Conservation (phyloP, 2,113 vertebrate genomes). For the Oostethus manadensis region DNA sequence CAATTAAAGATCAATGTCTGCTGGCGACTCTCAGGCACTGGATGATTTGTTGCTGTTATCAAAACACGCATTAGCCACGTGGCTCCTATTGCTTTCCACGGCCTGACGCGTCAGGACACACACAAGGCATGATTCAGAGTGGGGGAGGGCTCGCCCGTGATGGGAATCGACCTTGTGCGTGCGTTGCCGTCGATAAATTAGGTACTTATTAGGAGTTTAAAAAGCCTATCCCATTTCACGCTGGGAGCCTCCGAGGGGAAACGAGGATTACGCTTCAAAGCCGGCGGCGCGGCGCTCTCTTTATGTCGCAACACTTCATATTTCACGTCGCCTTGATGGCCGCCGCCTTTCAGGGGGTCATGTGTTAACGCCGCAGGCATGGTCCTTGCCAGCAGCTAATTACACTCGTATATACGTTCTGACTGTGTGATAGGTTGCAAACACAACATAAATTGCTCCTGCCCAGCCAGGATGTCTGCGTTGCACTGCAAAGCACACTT, state of each 20-base stretch:
- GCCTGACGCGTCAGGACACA: conserved; percentile 5
- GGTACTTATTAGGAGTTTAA: conserved; percentile 61
- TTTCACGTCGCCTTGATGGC: conserved; percentile 52
- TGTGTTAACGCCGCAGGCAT: conserved; percentile 21
- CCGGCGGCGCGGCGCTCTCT: conserved; percentile 31
- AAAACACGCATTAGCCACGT: not conserved
- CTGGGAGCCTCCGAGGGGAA: conserved; percentile 37
- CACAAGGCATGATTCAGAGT: conserved; percentile 20
- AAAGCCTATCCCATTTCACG: conserved; percentile 52
- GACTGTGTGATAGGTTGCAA: too few relatives aligned
- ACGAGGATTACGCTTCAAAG: conserved; percentile 57
- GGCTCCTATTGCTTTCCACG: conserved; percentile 8
- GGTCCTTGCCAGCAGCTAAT: conserved; percentile 21
- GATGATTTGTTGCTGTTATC: conserved; percentile 17
- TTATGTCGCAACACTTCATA: conserved; percentile 57
- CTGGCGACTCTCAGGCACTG: not conserved
- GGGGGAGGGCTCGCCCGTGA: conserved; percentile 31
- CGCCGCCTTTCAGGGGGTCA: conserved; percentile 39
- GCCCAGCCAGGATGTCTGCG: too few relatives aligned
- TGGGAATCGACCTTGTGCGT: conserved; percentile 28
- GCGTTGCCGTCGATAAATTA: conserved; percentile 56
- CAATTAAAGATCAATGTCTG: conserved; percentile 18
- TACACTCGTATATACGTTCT: conserved; percentile 10
- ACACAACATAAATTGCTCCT: too few relatives aligned
- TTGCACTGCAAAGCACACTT: too few relatives aligned